Conservation (phyloP, 2,797 vertebrate genomes). For the Liasis olivaceus region DNA sequence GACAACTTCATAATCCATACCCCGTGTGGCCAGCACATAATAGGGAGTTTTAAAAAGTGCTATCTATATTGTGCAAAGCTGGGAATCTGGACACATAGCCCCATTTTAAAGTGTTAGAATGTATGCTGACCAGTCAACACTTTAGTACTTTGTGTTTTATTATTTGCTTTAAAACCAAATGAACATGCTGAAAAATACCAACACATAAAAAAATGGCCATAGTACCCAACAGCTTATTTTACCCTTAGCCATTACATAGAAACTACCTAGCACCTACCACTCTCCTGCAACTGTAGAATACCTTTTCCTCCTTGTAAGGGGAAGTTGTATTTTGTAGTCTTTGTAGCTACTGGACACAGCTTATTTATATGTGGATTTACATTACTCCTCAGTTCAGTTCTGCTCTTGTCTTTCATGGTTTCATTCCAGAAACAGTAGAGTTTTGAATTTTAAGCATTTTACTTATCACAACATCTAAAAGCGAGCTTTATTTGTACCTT, state of each 20-base stretch:
- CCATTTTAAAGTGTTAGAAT: not conserved
- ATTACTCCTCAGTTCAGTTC: conserved; percentile 38
- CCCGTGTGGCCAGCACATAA: not conserved
- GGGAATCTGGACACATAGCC: not conserved
- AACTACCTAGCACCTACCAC: conserved; percentile 47
- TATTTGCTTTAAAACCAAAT: conserved; percentile 29
- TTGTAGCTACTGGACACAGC: conserved; percentile 31
- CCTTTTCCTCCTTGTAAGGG: conserved; percentile 54
- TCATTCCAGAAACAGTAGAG: conserved; percentile 63
- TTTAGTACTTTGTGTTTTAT: not conserved
- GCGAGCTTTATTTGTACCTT: conserved; percentile 59
- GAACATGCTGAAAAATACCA: conserved; percentile 19
- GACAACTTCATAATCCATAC: not conserved
- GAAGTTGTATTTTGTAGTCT: conserved; percentile 47
- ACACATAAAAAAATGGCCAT: conserved; percentile 25
- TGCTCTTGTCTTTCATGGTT: conserved; percentile 59
- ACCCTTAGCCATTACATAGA: conserved; percentile 27
- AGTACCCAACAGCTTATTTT: conserved; percentile 38
- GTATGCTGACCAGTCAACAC: not conserved
- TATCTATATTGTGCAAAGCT: not conserved
- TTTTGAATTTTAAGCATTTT: conserved; percentile 57
- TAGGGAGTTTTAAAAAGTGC: not conserved
- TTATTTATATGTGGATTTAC: conserved; percentile 49
- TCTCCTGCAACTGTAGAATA: conserved; percentile 57
- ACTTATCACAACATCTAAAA: conserved; percentile 46